phyloP scores from a whole-genome alignment of 2,888 invertebrate species.

The Muscina levida region DNA sequence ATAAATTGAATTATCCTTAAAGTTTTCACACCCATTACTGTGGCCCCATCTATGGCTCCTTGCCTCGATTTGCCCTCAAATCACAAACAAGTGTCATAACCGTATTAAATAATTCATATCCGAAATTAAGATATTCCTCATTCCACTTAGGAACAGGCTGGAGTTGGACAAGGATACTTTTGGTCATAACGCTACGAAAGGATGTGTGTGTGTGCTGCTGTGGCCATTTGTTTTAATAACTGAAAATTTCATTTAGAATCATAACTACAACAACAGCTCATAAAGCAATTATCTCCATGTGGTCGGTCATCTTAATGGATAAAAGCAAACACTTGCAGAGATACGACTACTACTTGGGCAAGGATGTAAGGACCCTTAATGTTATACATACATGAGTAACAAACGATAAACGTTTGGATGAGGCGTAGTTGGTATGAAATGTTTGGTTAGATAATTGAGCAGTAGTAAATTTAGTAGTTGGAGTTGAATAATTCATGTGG shows the following conservation, averaged over 20 bases:
- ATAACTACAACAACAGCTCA: constrained; percentile 75
- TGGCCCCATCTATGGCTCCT: background rate
- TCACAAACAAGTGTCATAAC: constrained; percentile 57
- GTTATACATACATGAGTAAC: background rate
- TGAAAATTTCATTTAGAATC: constrained; percentile 75
- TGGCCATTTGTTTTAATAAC: constrained; percentile 60
- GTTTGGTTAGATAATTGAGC: too few relatives aligned
- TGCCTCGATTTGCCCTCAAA: background rate
- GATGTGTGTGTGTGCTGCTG: background rate
- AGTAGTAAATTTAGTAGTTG: too few relatives aligned
- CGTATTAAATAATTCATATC: constrained; percentile 63
- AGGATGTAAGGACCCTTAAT: too few relatives aligned
- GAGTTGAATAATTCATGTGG: too few relatives aligned
- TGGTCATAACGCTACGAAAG: constrained; percentile 20
- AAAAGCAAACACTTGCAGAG: constrained; percentile 26
- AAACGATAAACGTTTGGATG: too few relatives aligned
- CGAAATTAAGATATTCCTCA: constrained; percentile 57
- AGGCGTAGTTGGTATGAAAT: too few relatives aligned
- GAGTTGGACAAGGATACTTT: constrained; percentile 1
- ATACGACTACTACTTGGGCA: too few relatives aligned
- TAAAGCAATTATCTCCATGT: constrained; percentile 79
- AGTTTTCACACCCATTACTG: constrained; percentile 21
- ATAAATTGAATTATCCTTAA: constrained; percentile 62
- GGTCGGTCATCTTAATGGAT: constrained; percentile 70
- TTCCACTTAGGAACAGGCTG: background rate